Evolutionary conservation across 1,140 invertebrate species (phyloP), one percentile per base, ranked within the genome.

Genomic region (Pantala flavescens): DNA sequence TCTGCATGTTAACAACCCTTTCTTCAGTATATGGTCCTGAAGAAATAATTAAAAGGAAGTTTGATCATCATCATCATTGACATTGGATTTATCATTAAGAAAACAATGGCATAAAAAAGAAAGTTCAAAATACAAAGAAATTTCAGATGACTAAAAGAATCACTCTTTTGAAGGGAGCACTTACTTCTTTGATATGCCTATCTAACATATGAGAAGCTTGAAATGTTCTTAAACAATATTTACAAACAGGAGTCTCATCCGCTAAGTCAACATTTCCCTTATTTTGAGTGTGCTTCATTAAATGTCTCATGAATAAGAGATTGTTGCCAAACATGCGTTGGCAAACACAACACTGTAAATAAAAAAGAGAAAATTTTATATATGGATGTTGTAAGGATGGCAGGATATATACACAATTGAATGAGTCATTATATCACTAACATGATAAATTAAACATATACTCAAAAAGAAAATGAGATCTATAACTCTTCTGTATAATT

Each of bases 1-100:
- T 36, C 77, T 73, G 75, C 82, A 84, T 16, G 76, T 71, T 43
- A 23, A 73, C 9, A 19, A 9, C 7, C 28, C 21, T 28, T 75
- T 49, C 19, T 75, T 76, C 12, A 75, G 10, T 0, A 75, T 49
- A 19, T 75, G 49, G 23, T 75, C 49, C 49, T 63, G 49, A 21
- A 63, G 12, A 63, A 21, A 63, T 36, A 36, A 36, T 36, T 2
- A 36, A 36, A 36, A 36, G 28, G 28, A 2, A 5, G 28, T 36
- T 9, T 5, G 3, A 36, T 36, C 9, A 36, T 9, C 28, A 36
- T 36, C 9, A 36, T 5, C 9, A 5, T 36, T 36, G 28, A 36
- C 28, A 36, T 2, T 36, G 9, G 9, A 36, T 36, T 36, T 2
- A 36, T 5, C 28, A 5, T 2, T 36, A 36, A 36, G 28, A 36